Percentiles rank a stretch among this genome's conserved stretches.
These are phyloP conservation scores for Puntigrus tetrazona DNA, from an alignment of 2,113 vertebrate species.

Conservation along the genomic window DNA sequence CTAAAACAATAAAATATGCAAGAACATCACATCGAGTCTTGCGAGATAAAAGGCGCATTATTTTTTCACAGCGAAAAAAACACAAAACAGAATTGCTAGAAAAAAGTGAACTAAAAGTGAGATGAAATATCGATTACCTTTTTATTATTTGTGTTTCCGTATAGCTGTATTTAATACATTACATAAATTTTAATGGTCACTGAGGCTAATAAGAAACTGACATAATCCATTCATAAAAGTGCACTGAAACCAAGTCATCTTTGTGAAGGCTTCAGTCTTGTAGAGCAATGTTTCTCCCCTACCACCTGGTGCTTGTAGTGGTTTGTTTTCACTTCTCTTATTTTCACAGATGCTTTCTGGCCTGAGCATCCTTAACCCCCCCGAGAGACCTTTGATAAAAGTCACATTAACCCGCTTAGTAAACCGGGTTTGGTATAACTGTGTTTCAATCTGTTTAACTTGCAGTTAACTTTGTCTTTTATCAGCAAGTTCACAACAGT, in stretches of 20 bases:
- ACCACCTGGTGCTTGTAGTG: conserved; percentile 14
- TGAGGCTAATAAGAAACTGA: background rate
- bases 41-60: no score
- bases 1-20: no score
- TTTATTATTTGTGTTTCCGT: background rate
- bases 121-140: no score
- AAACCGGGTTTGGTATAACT: conserved; percentile 1
- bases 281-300: background rate
- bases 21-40: no score
- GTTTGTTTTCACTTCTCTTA: conserved; percentile 71
- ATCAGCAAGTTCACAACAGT: background rate
- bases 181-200: background rate
- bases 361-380: conserved; percentile 61
- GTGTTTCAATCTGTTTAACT: background rate
- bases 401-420: background rate
- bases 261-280: background rate
- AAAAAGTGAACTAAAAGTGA: no score
- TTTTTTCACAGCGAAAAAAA: no score
- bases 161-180: background rate
- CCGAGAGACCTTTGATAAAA: conserved; percentile 59
- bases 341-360: conserved; percentile 76
- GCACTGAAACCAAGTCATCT: background rate
- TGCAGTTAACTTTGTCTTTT: background rate
- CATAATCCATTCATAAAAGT: background rate
- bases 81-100: no score